Evolutionary conservation across 2,888 invertebrate species (phyloP).

Genomic region (Eristalis tenax): DNA sequence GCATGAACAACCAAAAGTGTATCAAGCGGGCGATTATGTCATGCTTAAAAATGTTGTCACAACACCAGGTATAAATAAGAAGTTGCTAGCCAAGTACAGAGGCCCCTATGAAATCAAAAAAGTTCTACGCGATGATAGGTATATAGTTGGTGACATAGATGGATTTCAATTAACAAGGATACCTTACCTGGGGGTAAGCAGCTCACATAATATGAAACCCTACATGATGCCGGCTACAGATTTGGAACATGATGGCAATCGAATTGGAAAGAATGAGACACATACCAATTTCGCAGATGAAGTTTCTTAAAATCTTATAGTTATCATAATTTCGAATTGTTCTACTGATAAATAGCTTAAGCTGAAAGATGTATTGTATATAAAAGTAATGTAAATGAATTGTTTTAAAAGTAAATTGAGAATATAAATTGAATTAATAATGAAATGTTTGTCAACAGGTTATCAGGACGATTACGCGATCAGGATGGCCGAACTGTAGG

Average conservation of each 20-base stretch:
- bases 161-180: not conserved
- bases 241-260: too few relatives aligned
- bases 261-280: too few relatives aligned
- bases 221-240: not conserved
- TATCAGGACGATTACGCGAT: too few relatives aligned
- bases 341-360: too few relatives aligned
- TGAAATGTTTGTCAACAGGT: too few relatives aligned
- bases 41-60: constrained; percentile 16
- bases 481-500: too few relatives aligned
- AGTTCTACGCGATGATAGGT: constrained; percentile 7
- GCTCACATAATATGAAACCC: not conserved
- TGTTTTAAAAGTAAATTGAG: too few relatives aligned
- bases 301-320: not conserved
- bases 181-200: not conserved
- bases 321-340: too few relatives aligned
- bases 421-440: too few relatives aligned
- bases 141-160: constrained; percentile 9
- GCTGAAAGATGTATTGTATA: too few relatives aligned
- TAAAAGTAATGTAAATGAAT: too few relatives aligned
- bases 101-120: constrained; percentile 1
- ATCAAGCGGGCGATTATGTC: constrained; percentile 46
- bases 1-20: not conserved
- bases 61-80: constrained; percentile 15
- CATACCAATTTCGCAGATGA: too few relatives aligned
- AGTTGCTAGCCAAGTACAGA: not conserved